These are phyloP conservation scores for Paradoxurus hermaphroditus DNA, from an alignment of 2,113 vertebrate genomes.

Conservation along the genomic window DNA sequence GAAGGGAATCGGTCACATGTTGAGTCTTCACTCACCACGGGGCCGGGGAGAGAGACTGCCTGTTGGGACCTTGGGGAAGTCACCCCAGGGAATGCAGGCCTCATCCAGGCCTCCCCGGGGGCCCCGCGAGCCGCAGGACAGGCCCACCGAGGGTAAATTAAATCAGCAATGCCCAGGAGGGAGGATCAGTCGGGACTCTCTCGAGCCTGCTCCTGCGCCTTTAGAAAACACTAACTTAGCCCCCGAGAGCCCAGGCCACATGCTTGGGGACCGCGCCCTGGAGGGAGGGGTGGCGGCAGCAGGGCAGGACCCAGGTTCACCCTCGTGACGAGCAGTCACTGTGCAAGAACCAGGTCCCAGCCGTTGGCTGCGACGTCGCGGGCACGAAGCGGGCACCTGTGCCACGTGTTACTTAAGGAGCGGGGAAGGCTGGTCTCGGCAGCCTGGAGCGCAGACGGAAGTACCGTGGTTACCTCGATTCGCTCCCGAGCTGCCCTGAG, in stretches of 20 bases:
- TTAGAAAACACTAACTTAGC: background rate
- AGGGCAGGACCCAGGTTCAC: background rate
- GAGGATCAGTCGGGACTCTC: background rate
- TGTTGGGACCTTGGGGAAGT: background rate
- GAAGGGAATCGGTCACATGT: background rate
- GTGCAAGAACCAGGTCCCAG: background rate
- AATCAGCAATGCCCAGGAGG: fast-evolving
- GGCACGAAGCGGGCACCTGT: background rate
- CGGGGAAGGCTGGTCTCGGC: background rate
- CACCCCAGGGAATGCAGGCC: background rate
- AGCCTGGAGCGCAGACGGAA: background rate
- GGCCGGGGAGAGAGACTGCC: no score
- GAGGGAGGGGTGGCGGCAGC: fast-evolving
- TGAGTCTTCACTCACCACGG: background rate
- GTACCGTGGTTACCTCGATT: background rate
- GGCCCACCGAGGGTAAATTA: background rate
- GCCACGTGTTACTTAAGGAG: background rate
- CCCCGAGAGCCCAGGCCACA: background rate
- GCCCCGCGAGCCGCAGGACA: background rate
- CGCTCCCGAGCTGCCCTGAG: background rate
- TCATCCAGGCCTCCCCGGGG: background rate
- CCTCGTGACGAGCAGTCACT: fast-evolving
- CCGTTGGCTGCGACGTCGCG: background rate
- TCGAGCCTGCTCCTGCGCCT: no score
- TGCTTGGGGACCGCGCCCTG: background rate